These are phyloP conservation scores for Tenthredo livida DNA, from an alignment of 2,888 invertebrate species.

Conservation along the genomic window DNA sequence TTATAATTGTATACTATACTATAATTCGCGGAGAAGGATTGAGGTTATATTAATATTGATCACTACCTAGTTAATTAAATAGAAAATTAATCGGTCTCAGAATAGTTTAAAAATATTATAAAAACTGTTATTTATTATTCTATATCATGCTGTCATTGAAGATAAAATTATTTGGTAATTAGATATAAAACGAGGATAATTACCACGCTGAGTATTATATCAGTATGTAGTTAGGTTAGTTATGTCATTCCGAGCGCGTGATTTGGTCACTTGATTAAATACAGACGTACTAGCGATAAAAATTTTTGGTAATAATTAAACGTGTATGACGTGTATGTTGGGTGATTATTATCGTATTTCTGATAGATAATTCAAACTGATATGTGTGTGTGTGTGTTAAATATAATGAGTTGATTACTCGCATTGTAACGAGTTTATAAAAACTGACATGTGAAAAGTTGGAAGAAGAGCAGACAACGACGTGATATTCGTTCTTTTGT, in stretches of 20 bases:
- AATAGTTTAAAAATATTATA: neutral
- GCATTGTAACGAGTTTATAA: neutral
- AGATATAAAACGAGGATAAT: neutral
- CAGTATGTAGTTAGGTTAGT: neutral
- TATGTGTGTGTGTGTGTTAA: neutral
- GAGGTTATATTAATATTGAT: no score
- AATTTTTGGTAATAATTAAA: slow-evolving; percentile 8
- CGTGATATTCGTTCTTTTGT: neutral
- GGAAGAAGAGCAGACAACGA: neutral
- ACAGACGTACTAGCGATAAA: neutral
- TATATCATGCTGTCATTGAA: neutral
- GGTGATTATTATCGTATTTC: slow-evolving; percentile 18
- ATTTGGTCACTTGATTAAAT: slow-evolving; percentile 20
- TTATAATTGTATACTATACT: no score
- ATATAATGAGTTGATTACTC: neutral
- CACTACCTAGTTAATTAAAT: no score
- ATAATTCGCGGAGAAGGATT: no score
- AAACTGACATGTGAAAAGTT: neutral
- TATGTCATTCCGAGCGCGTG: slow-evolving; percentile 6
- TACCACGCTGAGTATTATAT: neutral
- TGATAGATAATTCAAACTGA: neutral
- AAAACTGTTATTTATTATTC: neutral
- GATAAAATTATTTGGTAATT: neutral
- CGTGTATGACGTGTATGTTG: neutral
- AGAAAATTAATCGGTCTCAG: neutral